phyloP scores from a whole-genome alignment of 2,888 invertebrate genomes.

The Mongoloraphidia duomilia region DNA sequence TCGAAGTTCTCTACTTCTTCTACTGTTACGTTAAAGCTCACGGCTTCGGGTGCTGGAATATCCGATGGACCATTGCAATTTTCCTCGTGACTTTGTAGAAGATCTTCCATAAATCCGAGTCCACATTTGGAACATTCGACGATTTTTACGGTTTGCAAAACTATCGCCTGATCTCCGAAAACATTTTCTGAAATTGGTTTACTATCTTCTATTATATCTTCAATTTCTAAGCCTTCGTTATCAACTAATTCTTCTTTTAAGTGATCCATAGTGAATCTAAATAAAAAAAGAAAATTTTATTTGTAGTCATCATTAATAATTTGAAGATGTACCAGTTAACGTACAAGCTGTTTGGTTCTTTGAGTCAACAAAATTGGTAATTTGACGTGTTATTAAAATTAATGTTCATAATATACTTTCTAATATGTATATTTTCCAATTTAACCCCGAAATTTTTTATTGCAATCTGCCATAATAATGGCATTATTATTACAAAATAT shows the following conservation, averaged over 20 bases:
- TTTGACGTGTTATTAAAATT: too few relatives aligned
- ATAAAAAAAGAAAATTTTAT: too few relatives aligned
- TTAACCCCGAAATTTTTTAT: background rate
- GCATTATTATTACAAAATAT: background rate
- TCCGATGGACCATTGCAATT: too few relatives aligned
- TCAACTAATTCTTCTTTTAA: background rate
- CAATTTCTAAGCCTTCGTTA: constrained; percentile 10
- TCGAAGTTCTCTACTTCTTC: background rate
- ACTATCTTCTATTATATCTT: constrained; percentile 16
- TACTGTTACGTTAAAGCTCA: background rate
- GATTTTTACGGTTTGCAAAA: constrained; percentile 19
- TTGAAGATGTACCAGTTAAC: background rate
- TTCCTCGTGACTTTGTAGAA: too few relatives aligned
- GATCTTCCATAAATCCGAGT: too few relatives aligned
- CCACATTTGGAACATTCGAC: constrained; percentile 5
- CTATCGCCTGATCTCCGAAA: constrained; percentile 15
- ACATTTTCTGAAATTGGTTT: constrained; percentile 18
- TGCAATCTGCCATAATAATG: background rate
- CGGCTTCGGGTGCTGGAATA: background rate
- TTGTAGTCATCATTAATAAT: background rate
- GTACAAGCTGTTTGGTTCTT: background rate
- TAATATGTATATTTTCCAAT: background rate
- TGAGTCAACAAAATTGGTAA: too few relatives aligned
- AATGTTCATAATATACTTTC: too few relatives aligned
- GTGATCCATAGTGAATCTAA: background rate